These are phyloP conservation scores for Leptopilina myrica DNA, from an alignment of 2,888 invertebrate species.

Conservation along the genomic window DNA sequence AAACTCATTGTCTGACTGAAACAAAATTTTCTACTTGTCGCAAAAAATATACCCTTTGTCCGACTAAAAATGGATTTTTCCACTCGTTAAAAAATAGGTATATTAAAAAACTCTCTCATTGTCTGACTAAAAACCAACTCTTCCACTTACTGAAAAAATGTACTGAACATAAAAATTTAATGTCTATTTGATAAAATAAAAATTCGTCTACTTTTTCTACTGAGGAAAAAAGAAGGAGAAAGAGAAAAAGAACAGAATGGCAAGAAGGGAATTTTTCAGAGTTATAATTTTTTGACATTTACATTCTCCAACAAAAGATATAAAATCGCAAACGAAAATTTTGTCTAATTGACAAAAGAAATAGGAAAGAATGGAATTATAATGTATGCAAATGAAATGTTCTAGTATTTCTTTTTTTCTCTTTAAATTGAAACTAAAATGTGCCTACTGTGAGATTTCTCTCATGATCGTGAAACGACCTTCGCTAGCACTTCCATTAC, in stretches of 20 bases:
- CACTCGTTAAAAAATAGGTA: background rate
- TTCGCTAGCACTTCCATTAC: constrained; percentile 59
- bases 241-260: too few relatives aligned
- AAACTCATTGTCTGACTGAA: too few relatives aligned
- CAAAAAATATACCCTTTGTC: too few relatives aligned
- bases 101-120: background rate
- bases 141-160: background rate
- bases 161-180: too few relatives aligned
- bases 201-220: too few relatives aligned
- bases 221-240: too few relatives aligned
- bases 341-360: background rate
- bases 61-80: too few relatives aligned
- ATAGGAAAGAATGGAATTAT: background rate
- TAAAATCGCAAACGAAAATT: background rate
- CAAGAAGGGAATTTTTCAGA: too few relatives aligned
- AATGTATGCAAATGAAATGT: background rate
- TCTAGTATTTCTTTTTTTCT: background rate
- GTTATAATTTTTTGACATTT: too few relatives aligned
- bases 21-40: background rate
- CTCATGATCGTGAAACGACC: constrained; percentile 55
- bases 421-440: background rate
- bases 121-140: background rate
- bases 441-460: constrained; percentile 27
- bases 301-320: too few relatives aligned
- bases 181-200: too few relatives aligned